A percentile compares a stretch with the other conserved stretches of the same genome.
Evolutionary conservation across 2,888 invertebrate species (phyloP).

Genomic region (Conchocele bisecta): DNA sequence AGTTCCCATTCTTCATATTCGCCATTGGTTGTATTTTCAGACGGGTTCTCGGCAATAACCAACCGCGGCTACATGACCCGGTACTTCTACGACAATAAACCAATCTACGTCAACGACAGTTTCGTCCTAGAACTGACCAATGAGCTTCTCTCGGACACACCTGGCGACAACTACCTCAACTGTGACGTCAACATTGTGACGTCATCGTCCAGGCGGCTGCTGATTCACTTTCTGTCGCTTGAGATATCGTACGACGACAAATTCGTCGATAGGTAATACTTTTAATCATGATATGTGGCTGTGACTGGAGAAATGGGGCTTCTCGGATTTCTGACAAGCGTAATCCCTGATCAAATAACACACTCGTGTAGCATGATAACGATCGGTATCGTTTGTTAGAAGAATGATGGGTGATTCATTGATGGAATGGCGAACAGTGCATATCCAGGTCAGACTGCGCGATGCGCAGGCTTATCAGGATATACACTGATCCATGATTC

Average conservation of each 20-base stretch:
- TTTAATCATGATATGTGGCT: too few species aligned
- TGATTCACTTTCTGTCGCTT: constrained; percentile 64
- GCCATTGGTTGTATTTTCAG: constrained; percentile 10
- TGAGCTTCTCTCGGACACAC: constrained; percentile 49
- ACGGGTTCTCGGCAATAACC: background rate
- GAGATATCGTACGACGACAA: constrained; percentile 62
- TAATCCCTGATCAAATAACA: too few species aligned
- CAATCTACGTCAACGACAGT: constrained; percentile 63
- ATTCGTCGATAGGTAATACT: constrained; percentile 69
- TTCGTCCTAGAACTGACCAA: constrained; percentile 66
- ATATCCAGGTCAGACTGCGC: too few species aligned
- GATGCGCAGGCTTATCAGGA: too few species aligned
- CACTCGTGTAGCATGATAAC: too few species aligned
- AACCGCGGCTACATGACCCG: constrained; percentile 61
- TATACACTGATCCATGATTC: too few species aligned
- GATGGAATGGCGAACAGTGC: too few species aligned
- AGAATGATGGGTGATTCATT: too few species aligned
- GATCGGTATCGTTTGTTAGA: too few species aligned
- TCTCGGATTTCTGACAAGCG: too few species aligned
- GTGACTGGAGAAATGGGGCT: too few species aligned
- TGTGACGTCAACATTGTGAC: constrained; percentile 63
- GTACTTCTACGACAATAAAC: constrained; percentile 51
- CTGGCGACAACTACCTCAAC: constrained; percentile 42
- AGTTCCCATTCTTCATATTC: background rate
- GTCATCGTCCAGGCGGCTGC: constrained; percentile 43